These are phyloP conservation scores for Rhinoptilus africanus DNA, from an alignment of 2,113 vertebrate species.

Conservation along the genomic window DNA sequence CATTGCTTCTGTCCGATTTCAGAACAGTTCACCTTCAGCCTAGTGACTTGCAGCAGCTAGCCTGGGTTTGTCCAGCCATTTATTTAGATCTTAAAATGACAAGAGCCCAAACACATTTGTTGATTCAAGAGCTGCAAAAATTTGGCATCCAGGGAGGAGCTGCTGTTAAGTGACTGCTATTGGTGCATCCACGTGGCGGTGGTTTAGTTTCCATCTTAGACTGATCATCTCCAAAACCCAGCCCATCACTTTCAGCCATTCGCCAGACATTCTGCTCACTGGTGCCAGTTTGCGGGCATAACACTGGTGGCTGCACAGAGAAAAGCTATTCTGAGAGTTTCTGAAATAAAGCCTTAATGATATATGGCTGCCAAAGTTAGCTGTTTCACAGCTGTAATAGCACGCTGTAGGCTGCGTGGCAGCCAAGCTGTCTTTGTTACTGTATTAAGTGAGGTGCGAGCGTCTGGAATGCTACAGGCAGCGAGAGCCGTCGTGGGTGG, in stretches of 20 bases:
- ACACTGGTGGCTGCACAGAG: neutral
- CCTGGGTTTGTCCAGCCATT: neutral
- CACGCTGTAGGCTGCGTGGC: conserved; percentile 14
- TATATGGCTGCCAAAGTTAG: conserved; percentile 74
- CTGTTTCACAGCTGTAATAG: conserved; percentile 76
- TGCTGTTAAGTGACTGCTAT: neutral
- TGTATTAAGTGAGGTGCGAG: conserved; percentile 64
- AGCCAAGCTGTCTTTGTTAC: conserved; percentile 64
- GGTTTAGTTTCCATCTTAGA: neutral
- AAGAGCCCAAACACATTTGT: neutral
- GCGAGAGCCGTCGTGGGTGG: conserved; percentile 47
- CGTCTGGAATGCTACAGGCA: conserved; percentile 48
- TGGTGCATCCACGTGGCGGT: rapidly evolving
- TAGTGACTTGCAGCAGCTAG: conserved; percentile 20
- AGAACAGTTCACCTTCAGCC: conserved; percentile 54
- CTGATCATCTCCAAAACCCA: neutral
- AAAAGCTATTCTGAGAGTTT: conserved; percentile 64
- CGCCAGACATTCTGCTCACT: neutral
- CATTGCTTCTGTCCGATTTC: conserved; percentile 45
- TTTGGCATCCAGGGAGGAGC: neutral
- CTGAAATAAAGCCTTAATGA: conserved; percentile 63
- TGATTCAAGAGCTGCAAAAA: neutral
- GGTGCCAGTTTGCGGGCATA: neutral
- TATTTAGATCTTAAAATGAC: conserved; percentile 14
- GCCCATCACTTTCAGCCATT: neutral